These are phyloP conservation scores for Crax fasciolata DNA, from an alignment of 2,797 vertebrate genomes.

Conservation along the genomic window DNA sequence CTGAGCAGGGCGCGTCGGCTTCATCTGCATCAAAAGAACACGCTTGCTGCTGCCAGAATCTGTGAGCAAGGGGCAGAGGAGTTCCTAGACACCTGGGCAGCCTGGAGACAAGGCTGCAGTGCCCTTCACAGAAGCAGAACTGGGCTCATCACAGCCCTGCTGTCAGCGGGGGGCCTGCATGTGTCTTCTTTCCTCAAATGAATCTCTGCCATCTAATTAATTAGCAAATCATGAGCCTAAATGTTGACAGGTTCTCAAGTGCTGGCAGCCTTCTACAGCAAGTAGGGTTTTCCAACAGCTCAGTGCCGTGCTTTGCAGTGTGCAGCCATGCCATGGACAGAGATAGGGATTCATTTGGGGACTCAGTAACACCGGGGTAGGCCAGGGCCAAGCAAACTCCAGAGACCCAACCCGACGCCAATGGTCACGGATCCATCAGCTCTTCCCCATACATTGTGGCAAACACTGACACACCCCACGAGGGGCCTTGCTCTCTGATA, in stretches of 20 bases:
- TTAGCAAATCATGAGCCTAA: background rate
- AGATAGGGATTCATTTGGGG: background rate
- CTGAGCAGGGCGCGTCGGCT: background rate
- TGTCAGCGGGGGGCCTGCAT: background rate
- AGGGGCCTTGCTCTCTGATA: constrained; percentile 50
- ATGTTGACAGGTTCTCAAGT: background rate
- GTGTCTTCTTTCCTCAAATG: background rate
- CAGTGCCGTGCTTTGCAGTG: background rate
- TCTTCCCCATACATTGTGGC: background rate
- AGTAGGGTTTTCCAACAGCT: background rate
- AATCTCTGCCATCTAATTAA: background rate
- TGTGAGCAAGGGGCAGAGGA: background rate
- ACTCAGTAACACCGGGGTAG: background rate
- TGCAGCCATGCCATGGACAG: background rate
- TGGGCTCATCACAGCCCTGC: background rate
- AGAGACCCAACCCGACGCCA: background rate
- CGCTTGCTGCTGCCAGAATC: background rate
- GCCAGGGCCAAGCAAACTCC: constrained; percentile 8
- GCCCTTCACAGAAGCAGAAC: background rate
- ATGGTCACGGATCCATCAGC: background rate
- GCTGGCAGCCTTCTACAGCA: background rate
- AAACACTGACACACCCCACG: background rate
- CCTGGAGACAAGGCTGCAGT: fast-evolving
- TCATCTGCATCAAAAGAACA: fast-evolving
- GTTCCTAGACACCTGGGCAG: background rate